Evolutionary conservation across 1,140 invertebrate species (phyloP).

Genomic region (Pseudomyrmex concolor): DNA sequence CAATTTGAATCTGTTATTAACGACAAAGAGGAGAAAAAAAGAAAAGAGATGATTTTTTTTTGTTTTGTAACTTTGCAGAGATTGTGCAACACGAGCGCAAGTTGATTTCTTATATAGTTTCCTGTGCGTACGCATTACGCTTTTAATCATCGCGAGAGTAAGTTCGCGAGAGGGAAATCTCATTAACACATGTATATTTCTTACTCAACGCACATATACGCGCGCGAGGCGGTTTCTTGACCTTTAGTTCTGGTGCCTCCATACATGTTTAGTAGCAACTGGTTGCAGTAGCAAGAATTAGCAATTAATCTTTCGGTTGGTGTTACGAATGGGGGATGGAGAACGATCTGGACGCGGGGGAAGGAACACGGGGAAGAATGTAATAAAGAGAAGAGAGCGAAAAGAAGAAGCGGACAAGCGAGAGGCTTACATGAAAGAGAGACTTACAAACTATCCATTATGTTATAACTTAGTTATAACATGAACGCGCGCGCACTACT

Average conservation of each 20-base stretch:
- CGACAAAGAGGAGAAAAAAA: neutral
- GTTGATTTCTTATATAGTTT: constrained; percentile 25
- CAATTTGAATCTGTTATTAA: neutral
- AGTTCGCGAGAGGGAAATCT: constrained; percentile 52
- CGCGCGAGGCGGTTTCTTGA: constrained; percentile 63
- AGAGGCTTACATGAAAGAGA: constrained; percentile 49
- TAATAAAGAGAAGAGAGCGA: too few relatives aligned
- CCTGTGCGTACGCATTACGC: constrained; percentile 45
- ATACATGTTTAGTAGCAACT: constrained; percentile 76
- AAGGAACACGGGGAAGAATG: constrained; percentile 55
- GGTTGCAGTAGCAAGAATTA: constrained; percentile 80
- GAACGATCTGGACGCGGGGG: constrained; percentile 58
- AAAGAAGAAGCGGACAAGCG: constrained; percentile 24
- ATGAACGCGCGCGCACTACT: too few relatives aligned
- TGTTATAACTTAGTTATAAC: constrained; percentile 78
- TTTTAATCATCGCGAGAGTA: constrained; percentile 51
- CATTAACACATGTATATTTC: constrained; percentile 63
- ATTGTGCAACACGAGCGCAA: constrained; percentile 1
- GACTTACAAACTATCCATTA: constrained; percentile 78
- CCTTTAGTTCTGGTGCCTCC: constrained; percentile 55
- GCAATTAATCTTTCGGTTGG: constrained; percentile 79
- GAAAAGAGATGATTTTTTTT: neutral
- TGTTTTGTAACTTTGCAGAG: neutral
- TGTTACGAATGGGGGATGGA: constrained; percentile 61
- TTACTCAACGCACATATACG: constrained; percentile 35